Evolutionary conservation across 2,797 vertebrate species (phyloP).

Genomic region (Chiloscyllium punctatum): DNA sequence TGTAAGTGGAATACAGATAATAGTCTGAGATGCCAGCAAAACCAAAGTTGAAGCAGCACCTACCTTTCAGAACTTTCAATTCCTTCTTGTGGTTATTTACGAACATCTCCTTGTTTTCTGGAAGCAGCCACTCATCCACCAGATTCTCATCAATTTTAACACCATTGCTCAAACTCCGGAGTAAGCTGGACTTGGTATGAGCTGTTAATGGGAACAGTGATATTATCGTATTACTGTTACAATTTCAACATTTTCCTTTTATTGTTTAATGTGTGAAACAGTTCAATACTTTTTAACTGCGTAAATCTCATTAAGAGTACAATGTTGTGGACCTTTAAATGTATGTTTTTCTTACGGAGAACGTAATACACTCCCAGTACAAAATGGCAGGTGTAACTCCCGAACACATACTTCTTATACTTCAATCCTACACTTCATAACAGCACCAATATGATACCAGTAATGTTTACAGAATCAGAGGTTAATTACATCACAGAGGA

Average conservation of each 20-base stretch:
- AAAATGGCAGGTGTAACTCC: background rate
- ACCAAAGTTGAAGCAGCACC: conserved; percentile 19
- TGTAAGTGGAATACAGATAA: too few relatives aligned
- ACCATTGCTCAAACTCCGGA: conserved; percentile 47
- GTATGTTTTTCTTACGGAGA: background rate
- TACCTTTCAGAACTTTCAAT: conserved; percentile 42
- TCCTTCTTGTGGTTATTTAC: conserved; percentile 50
- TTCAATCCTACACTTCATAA: background rate
- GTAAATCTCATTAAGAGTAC: background rate
- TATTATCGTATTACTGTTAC: background rate
- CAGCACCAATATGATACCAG: background rate
- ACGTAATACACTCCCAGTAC: background rate
- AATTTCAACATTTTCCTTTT: background rate
- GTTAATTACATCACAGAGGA: too few relatives aligned
- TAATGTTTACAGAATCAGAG: background rate
- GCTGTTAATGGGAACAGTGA: conserved; percentile 47
- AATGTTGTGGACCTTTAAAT: background rate
- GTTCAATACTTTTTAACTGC: background rate
- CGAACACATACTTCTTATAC: background rate
- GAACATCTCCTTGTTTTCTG: conserved; percentile 42
- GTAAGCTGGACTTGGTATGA: conserved; percentile 58
- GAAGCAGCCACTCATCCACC: conserved; percentile 43
- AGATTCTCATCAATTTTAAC: conserved; percentile 42
- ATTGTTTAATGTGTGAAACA: background rate
- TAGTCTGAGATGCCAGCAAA: too few relatives aligned